Evolutionary conservation across 2,113 vertebrate genomes (phyloP).

Genomic region (Syngnathus floridae): DNA sequence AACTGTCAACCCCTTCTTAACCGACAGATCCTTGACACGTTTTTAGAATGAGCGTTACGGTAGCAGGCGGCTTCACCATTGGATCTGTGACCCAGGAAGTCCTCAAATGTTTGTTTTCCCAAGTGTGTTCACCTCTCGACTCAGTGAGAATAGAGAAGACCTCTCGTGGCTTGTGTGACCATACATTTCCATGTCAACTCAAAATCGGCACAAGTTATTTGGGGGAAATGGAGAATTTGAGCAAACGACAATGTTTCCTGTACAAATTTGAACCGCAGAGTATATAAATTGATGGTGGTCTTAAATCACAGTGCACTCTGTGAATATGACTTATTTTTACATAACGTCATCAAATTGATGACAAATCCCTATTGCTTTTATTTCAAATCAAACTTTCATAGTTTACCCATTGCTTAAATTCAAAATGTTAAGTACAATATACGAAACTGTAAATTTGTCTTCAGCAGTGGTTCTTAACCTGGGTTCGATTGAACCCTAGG

Average conservation of each 20-base stretch:
- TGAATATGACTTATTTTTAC: not conserved
- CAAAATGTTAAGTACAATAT: not conserved
- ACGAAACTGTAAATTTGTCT: not conserved
- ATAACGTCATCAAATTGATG: not conserved
- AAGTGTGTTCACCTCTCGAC: not conserved
- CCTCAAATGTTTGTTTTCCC: not conserved
- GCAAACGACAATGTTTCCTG: not conserved
- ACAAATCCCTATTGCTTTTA: not conserved
- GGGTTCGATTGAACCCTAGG: no score
- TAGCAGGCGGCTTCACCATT: conserved; percentile 15
- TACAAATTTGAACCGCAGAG: not conserved
- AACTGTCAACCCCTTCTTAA: not conserved
- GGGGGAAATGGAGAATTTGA: not conserved
- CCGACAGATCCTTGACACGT: not conserved
- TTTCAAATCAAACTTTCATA: not conserved
- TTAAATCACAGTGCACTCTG: not conserved
- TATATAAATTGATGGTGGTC: not conserved
- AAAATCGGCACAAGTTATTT: not conserved
- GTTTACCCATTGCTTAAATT: not conserved
- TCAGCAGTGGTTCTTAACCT: no score
- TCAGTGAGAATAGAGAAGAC: not conserved
- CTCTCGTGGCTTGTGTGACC: not conserved
- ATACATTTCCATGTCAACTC: not conserved
- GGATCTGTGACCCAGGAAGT: conserved; percentile 4
- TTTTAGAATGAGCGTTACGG: not conserved